These are phyloP conservation scores for Pachyuromys duprasi DNA, from an alignment of 2,797 vertebrate species.

Conservation along the genomic window DNA sequence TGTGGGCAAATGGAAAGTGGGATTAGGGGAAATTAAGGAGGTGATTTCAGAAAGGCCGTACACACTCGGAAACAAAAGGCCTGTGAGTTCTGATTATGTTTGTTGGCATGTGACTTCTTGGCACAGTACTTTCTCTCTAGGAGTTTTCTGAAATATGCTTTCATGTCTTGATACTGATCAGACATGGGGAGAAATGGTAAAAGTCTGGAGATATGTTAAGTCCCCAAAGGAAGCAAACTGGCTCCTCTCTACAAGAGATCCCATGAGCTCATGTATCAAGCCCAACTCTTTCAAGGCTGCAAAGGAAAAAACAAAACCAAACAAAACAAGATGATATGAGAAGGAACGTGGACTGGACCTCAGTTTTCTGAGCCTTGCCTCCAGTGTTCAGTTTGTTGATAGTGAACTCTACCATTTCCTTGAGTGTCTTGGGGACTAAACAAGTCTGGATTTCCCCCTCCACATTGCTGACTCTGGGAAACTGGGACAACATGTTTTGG, in stretches of 20 bases:
- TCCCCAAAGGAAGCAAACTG: not conserved
- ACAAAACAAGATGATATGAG: not conserved
- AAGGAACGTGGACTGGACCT: not conserved
- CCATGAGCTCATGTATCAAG: not conserved
- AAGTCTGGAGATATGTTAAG: not conserved
- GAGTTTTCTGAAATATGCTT: constrained; percentile 58
- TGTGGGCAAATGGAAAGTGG: not conserved
- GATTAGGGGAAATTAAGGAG: not conserved
- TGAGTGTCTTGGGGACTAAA: not conserved
- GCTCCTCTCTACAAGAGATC: not conserved
- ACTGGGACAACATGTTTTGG: not conserved
- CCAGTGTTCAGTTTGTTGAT: not conserved
- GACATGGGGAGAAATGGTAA: constrained; percentile 25
- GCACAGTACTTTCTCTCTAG: constrained; percentile 45
- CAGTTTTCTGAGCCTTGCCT: not conserved
- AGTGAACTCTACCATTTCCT: constrained; percentile 22
- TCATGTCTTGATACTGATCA: constrained; percentile 5
- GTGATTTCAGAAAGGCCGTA: not conserved
- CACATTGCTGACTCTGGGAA: not conserved
- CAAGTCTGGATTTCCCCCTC: not conserved
- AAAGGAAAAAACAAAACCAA: not conserved
- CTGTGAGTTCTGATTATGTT: not conserved
- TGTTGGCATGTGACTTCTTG: constrained; percentile 68
- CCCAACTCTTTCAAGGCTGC: constrained; percentile 8
- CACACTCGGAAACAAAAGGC: not conserved